These are phyloP conservation scores for Lamprologus tigripictilis DNA, from an alignment of 2,113 vertebrate species.

Conservation along the genomic window DNA sequence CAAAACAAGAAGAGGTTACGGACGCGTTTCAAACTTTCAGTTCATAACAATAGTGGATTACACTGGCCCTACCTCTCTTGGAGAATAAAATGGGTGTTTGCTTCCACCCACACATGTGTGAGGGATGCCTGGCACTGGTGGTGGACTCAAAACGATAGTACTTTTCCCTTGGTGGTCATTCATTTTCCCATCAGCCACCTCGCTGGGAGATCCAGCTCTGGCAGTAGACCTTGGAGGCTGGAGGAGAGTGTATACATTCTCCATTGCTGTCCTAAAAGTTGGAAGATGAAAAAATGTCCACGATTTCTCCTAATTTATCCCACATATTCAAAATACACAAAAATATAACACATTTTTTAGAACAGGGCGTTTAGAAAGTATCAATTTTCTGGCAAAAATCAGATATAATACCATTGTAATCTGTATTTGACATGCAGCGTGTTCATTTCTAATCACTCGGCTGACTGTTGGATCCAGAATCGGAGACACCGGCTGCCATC, in stretches of 20 bases:
- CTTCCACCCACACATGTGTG: constrained; percentile 58
- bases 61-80: constrained; percentile 51
- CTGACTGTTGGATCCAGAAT: not conserved
- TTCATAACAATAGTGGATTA: not conserved
- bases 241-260: constrained; percentile 67
- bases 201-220: constrained; percentile 50
- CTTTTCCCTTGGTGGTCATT: constrained; percentile 39
- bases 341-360: not conserved
- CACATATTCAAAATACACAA: not conserved
- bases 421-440: constrained; percentile 15
- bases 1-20: not conserved
- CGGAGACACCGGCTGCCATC: constrained; percentile 27
- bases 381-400: not conserved
- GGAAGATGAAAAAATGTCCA: not conserved
- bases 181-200: constrained; percentile 44
- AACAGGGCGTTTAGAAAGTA: not conserved
- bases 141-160: constrained; percentile 24
- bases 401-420: not conserved
- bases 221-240: constrained; percentile 47
- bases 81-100: constrained; percentile 56
- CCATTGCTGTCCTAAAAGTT: constrained; percentile 49
- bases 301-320: not conserved
- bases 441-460: constrained; percentile 18
- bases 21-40: not conserved
- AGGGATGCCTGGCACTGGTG: constrained; percentile 43